A percentile compares a stretch with the other conserved stretches of the same genome.
These are phyloP conservation scores for Graptemys geographica DNA, from an alignment of 2,797 vertebrate genomes.

Conservation along the genomic window DNA sequence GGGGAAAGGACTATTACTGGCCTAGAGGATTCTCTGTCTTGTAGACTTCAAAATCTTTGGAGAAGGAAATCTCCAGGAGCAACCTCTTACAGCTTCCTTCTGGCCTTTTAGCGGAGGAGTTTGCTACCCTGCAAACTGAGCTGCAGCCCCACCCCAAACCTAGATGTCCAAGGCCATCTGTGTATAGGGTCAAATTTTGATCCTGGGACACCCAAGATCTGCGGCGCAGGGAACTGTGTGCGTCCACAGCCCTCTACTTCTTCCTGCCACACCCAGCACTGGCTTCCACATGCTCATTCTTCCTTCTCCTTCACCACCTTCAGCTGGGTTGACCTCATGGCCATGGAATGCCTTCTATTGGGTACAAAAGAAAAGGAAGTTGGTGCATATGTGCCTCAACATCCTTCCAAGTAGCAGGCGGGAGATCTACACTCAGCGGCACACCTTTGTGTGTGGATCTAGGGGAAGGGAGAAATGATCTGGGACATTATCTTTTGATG, in stretches of 20 bases:
- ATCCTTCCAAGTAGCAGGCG: rapidly evolving
- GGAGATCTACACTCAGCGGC: not conserved
- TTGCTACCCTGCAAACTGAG: not conserved
- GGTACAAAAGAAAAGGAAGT: not conserved
- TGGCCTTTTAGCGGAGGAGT: not conserved
- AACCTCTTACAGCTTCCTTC: not conserved
- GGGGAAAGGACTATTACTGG: not conserved
- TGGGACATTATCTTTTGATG: not conserved
- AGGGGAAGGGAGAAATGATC: not conserved
- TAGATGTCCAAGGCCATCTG: not conserved
- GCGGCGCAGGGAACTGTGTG: not conserved
- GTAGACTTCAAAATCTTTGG: not conserved
- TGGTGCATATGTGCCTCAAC: not conserved
- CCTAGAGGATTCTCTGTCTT: not conserved
- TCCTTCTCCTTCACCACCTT: not conserved
- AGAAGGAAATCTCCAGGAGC: not conserved
- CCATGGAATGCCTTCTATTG: not conserved
- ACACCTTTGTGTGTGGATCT: not conserved
- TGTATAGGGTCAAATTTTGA: not conserved
- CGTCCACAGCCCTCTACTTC: not conserved
- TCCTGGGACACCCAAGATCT: not conserved
- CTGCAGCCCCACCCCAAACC: not conserved
- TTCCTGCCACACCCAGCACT: not conserved
- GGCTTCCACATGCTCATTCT: not conserved
- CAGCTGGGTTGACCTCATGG: not conserved